Evolutionary conservation across 2,888 invertebrate species (phyloP), one percentile per base, ranked within the genome.

Genomic region (Stenoptilia bipunctidactyla): DNA sequence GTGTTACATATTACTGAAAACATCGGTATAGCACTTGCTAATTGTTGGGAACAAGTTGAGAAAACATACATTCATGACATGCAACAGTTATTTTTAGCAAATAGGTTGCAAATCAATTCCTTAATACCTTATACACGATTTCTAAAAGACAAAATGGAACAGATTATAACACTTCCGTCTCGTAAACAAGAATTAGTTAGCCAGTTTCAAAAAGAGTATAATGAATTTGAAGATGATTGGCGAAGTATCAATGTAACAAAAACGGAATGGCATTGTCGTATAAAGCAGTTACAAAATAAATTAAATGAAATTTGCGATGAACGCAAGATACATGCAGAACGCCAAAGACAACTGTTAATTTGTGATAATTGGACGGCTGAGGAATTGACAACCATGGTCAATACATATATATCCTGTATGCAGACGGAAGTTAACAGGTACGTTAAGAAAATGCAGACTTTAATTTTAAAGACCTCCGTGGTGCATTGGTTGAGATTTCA

Each of bases 351-450:
- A 15, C 55, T 69, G 8, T 66, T 89, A 15, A 84, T 89, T 34
- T 51, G 52, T 38, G 84, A 88, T 41, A 82, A 87, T 45, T 90
- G 89, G 90, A 58, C 86, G 1, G 63, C 82, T 46, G 74, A 74
- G 43, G 86, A 89, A 53, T 58, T 87, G 4, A 74, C 76, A 13
- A 68, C 85, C 36, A 65, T 89, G 50, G 68, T 69, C 1, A 88
- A 89, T 52, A 72, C 85, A 15, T 88, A 84, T 47, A 70, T 86
- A 36, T 84, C 76, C 1, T 80, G 85, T 35, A 71, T 88, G 67
- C 89, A 89, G 58, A 53, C 85, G n/a, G 90, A 90, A 67, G 38
- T 87, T 9, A 88, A 89, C 53, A 74, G 89, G 79, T 68, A 64
- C 69, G 13, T 67, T 43, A 72, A n/a, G n/a, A n/a, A n/a, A n/a